Evolutionary conservation across 2,113 vertebrate species (phyloP).

Genomic region (Cavia aperea): DNA sequence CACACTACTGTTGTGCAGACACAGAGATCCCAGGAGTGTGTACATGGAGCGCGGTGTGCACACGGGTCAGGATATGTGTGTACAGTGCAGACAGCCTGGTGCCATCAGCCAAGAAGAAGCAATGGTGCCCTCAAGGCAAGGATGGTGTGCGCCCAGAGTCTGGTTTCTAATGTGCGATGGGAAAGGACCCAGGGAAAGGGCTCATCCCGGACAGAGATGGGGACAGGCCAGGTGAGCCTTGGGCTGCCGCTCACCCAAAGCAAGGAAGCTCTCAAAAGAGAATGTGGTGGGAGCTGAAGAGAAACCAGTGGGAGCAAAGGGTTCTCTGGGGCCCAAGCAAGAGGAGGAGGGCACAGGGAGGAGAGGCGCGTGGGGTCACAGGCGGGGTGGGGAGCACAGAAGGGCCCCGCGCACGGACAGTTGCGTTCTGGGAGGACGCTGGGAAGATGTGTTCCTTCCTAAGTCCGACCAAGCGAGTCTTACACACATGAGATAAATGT

Average conservation of each 20-base stretch:
- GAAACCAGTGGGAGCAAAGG: fast-evolving
- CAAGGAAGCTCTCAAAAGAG: fast-evolving
- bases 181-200: neutral
- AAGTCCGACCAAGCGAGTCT: neutral
- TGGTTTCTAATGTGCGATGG: too few relatives aligned
- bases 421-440: neutral
- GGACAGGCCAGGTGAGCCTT: neutral
- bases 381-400: neutral
- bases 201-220: neutral
- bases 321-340: neutral
- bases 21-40: too few relatives aligned
- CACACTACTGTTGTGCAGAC: neutral
- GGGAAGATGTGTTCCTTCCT: neutral
- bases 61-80: neutral
- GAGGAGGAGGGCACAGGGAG: neutral
- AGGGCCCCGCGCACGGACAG: too few relatives aligned
- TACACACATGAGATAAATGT: neutral
- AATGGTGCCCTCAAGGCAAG: neutral
- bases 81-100: too few relatives aligned
- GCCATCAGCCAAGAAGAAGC: neutral
- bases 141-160: fast-evolving
- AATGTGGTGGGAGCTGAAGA: fast-evolving
- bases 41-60: too few relatives aligned
- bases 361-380: too few relatives aligned
- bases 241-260: neutral